Base-by-base conservation (phyloP, 2,113 vertebrate species). In the Upupa epops region DNA sequence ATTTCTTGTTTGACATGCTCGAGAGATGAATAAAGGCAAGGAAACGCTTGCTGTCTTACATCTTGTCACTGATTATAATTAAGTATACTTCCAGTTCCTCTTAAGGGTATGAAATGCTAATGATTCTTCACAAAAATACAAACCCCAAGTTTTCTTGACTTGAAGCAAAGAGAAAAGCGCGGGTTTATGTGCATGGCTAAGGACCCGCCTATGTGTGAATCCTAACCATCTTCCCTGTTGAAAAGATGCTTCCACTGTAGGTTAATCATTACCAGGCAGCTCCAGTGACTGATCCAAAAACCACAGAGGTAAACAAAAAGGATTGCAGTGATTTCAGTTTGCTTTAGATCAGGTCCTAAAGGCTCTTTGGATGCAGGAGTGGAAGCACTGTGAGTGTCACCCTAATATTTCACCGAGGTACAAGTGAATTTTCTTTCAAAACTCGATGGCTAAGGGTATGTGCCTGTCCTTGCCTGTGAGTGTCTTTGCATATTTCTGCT, bases 1-100 rank as follows among this genome's bases (percentile, higher is more conserved):
- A 90, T 92, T 96, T 73, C 88, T 97, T 92, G 71, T 96, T 97
- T 96, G 80, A 68, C 59, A 89, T 86, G 95, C 96, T 94, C 95
- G 91, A 96, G 94, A 96, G 94, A 90, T 96, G 70, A 95, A 95
- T 94, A 91, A 90, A 96, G 70, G 40, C 84, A 78, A 86, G 55
- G 94, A 95, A 94, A 89, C 61, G 76, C 73, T 93, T 52, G 32
- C 31, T 83, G 93, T 60, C 78, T 92, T 93, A 93, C 25, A 86
- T 93, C 79, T n/a, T 90, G 61, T 95, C 91, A 88, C 61, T 91
- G 83, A 96, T 86, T 96, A 94, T 94, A 97, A 95, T 96, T 92
- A 96, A 96, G 70, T 1, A 20, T 85, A 91, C 85, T 95, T 92
- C 72, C 86, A 81, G 81, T 89, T 97, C 74, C 51, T 91, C 76